Base-by-base conservation (phyloP, 2,797 vertebrate species). In the Etheostoma perlongum region DNA sequence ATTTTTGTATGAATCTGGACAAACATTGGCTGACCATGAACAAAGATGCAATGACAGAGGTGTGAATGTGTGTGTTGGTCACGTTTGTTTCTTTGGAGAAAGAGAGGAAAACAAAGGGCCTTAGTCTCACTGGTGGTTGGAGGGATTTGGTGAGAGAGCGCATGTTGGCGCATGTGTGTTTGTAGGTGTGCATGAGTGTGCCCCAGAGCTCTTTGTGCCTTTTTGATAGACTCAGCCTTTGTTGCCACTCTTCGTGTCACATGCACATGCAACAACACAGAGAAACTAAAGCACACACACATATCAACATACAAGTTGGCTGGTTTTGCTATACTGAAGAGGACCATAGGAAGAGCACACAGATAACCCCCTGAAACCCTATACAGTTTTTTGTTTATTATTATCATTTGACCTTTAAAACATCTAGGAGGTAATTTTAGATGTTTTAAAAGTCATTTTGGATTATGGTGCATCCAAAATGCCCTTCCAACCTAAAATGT, bases 171-270 rank as follows among this genome's bases (percentile, higher is more conserved):
- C 70, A 21, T 27, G 53, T 73, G 69, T 81, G 23, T 53, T 53
- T 47, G 40, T 59, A 49, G 19, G 23, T 73, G 70, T 65, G 30
- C 11, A 19, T 62, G 44, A 30, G n/a, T 76, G 62, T 71, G 66
- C 75, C 78, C 74, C 42, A 33, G 69, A 87, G 89, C 81, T 83
- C 86, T 91, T 92, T 93, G 88, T 92, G 83, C 80, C 79, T 90
- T 89, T 91, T 88, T 89, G 86, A 92, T 92, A 83, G 85, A 86
- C 89, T 89, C 83, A 74, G 85, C 83, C 86, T 93, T 92, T 91
- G 87, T 93, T 92, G 85, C 84, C 85, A 81, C 86, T 90, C 83
- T 78, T 70, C 52, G 47, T 88, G 82, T 76, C 80, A 83, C 67
- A 79, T 70, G 62, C 68, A 79, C 74, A 73, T 57, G 55, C 69